These are phyloP conservation scores for Trematomus loennbergii DNA, from an alignment of 2,113 vertebrate genomes.

Conservation along the genomic window DNA sequence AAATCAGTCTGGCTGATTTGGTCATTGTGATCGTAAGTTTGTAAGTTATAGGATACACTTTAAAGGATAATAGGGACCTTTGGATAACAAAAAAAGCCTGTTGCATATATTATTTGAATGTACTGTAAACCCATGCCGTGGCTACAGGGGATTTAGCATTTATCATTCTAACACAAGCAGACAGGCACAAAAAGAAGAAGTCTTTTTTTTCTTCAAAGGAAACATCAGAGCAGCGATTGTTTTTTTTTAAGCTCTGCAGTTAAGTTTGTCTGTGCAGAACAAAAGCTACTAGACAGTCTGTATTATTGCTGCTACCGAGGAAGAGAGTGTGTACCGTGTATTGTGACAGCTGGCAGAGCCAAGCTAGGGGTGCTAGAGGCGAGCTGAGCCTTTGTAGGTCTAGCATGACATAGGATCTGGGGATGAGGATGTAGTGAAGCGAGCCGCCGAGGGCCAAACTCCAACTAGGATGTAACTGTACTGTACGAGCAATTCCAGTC, in stretches of 20 bases:
- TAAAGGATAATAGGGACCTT: neutral
- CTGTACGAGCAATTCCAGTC: conserved; percentile 54
- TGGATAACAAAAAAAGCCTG: conserved; percentile 5
- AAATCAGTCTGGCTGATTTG: neutral
- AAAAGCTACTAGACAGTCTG: conserved; percentile 35
- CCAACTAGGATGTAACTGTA: conserved; percentile 61
- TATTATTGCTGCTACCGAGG: conserved; percentile 37
- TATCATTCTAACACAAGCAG: conserved; percentile 23
- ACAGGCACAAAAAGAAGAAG: conserved; percentile 7
- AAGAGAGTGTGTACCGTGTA: conserved; percentile 9
- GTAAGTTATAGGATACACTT: neutral
- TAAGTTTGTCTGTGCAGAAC: conserved; percentile 52
- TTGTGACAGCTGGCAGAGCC: conserved; percentile 64
- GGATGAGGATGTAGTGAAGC: conserved; percentile 40
- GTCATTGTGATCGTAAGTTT: neutral
- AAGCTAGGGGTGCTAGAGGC: conserved; percentile 41
- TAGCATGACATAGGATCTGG: conserved; percentile 65
- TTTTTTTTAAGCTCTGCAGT: conserved; percentile 23
- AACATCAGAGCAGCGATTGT: conserved; percentile 29
- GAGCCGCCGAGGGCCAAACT: conserved; percentile 59
- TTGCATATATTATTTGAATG: conserved; percentile 26
- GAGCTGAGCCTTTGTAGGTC: conserved; percentile 39
- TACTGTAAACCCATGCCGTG: neutral
- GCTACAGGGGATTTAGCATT: conserved; percentile 24
- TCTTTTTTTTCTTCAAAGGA: conserved; percentile 22